Percentiles rank a stretch among this genome's conserved stretches.
Evolutionary conservation across 2,113 vertebrate genomes (phyloP).

Genomic region (Coryphaenoides rupestris): DNA sequence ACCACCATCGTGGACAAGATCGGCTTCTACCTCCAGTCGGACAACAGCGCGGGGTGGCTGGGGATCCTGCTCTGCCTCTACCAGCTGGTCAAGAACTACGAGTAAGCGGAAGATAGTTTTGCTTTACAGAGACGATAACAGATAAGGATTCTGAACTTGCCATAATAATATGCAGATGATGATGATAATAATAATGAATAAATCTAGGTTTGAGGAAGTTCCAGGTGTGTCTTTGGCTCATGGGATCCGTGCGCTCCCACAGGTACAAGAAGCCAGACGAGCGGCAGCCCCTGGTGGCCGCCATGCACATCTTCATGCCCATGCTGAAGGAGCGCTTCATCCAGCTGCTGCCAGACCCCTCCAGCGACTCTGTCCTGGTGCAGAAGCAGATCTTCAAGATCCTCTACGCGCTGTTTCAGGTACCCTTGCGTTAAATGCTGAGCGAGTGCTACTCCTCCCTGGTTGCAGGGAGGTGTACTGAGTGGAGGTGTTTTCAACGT

Average conservation of each 20-base stretch:
- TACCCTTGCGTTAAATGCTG: slow-evolving; percentile 48
- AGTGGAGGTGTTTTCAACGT: neutral
- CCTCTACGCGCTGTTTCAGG: slow-evolving; percentile 98
- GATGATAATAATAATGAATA: neutral
- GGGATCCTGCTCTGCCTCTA: slow-evolving; percentile 98
- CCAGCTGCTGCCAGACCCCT: slow-evolving; percentile 88
- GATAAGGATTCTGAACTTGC: neutral
- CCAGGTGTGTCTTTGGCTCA: neutral
- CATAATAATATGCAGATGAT: neutral
- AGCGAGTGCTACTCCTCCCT: neutral
- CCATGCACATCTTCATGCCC: slow-evolving; percentile 98
- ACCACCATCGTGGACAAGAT: slow-evolving; percentile 97
- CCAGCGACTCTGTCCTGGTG: slow-evolving; percentile 93
- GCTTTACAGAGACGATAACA: neutral
- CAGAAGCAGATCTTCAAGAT: slow-evolving; percentile 99
- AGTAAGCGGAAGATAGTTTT: slow-evolving; percentile 74
- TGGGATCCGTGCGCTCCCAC: slow-evolving; percentile 12
- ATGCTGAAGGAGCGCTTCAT: slow-evolving; percentile 96
- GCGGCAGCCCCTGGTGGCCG: slow-evolving; percentile 89
- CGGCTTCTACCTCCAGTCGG: slow-evolving; percentile 94
- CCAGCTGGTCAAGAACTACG: slow-evolving; percentile 98
- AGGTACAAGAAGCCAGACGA: slow-evolving; percentile 99
- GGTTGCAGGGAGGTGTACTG: neutral
- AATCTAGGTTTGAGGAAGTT: neutral
- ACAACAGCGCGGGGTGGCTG: slow-evolving; percentile 93